These are phyloP conservation scores for Cygnus atratus DNA, from an alignment of 2,113 vertebrate species.

Conservation along the genomic window DNA sequence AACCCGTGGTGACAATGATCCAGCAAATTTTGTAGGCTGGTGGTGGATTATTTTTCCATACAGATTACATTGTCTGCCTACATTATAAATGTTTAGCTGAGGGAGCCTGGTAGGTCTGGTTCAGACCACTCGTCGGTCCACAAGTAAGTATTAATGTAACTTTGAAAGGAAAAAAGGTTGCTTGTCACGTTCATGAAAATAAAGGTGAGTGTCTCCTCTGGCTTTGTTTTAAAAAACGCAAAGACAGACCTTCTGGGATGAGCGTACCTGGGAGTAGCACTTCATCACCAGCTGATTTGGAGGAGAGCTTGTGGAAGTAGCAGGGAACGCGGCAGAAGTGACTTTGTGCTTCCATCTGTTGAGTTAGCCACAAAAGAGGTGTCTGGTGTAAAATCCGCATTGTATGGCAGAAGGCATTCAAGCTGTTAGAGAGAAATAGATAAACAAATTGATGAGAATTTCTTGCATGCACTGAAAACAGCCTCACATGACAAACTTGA, in stretches of 20 bases:
- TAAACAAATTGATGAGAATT: neutral
- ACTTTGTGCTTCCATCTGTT: neutral
- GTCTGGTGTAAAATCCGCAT: neutral
- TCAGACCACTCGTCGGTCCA: neutral
- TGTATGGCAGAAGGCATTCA: neutral
- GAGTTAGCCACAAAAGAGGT: neutral
- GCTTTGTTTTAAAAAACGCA: neutral
- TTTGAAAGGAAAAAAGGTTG: neutral
- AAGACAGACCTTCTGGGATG: neutral
- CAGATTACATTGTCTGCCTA: neutral
- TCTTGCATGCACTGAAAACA: fast-evolving
- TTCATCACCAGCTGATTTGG: neutral
- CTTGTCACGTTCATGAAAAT: neutral
- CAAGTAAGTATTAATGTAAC: neutral
- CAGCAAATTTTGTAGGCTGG: neutral
- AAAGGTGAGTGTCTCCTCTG: neutral
- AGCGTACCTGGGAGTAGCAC: neutral
- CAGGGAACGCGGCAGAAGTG: neutral
- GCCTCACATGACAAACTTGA: neutral
- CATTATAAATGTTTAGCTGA: neutral
- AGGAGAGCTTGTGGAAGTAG: neutral
- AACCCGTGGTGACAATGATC: neutral
- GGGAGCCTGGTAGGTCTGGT: neutral
- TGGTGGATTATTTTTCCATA: neutral
- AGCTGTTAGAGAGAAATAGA: neutral